Percentiles rank a stretch among this genome's conserved stretches.
Conservation (phyloP, 2,797 vertebrate genomes). For the Pempheris klunzingeri region DNA sequence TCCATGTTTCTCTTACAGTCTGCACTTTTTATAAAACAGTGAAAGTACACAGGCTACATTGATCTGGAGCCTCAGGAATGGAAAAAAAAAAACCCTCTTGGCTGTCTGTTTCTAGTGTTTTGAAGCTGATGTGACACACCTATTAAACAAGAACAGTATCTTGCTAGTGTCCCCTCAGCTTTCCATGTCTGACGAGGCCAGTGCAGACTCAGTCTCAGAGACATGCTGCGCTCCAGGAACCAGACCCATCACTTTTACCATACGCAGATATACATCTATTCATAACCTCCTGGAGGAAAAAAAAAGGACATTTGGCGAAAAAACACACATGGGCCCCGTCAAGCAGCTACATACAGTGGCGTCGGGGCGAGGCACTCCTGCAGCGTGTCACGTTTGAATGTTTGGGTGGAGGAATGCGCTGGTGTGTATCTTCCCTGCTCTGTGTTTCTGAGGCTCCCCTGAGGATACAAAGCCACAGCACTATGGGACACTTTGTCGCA, state of each 20-base stretch:
- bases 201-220: constrained; percentile 46
- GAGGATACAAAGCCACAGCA: constrained; percentile 43
- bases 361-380: constrained; percentile 79
- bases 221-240: constrained; percentile 10
- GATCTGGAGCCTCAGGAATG: constrained; percentile 57
- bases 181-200: constrained; percentile 59
- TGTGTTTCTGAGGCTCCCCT: constrained; percentile 69
- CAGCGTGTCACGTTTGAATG: constrained; percentile 82
- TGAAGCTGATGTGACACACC: constrained; percentile 70
- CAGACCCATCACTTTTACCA: constrained; percentile 31
- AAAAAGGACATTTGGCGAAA: constrained; percentile 52
- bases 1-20: constrained; percentile 21
- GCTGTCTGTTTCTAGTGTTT: constrained; percentile 56
- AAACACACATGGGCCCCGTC: constrained; percentile 83
- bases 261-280: constrained; percentile 67
- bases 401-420: constrained; percentile 86
- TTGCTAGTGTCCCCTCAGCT: constrained; percentile 56
- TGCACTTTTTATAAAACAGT: constrained; percentile 57
- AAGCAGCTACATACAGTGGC: constrained; percentile 54
- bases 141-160: constrained; percentile 71
- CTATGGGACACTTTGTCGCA: constrained; percentile 49
- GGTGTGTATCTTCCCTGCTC: constrained; percentile 80
- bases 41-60: constrained; percentile 61
- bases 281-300: constrained; percentile 48
- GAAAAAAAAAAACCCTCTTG: constrained; percentile 42